These are phyloP conservation scores for Theodoxus fluviatilis DNA, from an alignment of 2,888 invertebrate species.

Conservation along the genomic window DNA sequence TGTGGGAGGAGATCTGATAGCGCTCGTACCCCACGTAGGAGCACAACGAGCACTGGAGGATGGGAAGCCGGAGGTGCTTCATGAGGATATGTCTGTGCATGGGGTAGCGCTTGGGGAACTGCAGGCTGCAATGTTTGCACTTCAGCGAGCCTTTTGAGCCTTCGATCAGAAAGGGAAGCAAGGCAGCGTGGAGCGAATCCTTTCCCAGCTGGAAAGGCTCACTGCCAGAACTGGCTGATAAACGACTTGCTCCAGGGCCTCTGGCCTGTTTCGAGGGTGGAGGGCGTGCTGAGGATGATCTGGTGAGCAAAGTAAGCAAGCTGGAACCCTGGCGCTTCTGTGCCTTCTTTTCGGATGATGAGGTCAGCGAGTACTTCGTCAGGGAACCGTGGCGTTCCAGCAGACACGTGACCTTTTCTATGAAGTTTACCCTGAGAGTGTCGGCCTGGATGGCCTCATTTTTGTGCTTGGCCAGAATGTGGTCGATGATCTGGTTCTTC, in stretches of 20 bases:
- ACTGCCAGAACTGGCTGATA: constrained; percentile 23
- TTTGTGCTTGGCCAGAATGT: constrained; percentile 37
- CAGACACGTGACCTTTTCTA: constrained; percentile 30
- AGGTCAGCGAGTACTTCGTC: too few species aligned
- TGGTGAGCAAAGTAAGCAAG: too few species aligned
- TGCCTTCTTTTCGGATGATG: too few species aligned
- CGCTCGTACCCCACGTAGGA: constrained; percentile 35
- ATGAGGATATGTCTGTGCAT: constrained; percentile 37
- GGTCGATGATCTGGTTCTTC: constrained; percentile 37
- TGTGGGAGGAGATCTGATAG: constrained; percentile 36
- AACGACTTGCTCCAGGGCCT: constrained; percentile 26
- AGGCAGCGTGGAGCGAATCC: constrained; percentile 40
- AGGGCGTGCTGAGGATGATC: too few species aligned
- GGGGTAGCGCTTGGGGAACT: constrained; percentile 37
- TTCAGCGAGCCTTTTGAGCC: constrained; percentile 25
- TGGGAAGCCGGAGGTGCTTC: constrained; percentile 35
- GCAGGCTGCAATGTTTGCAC: constrained; percentile 35
- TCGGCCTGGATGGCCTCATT: constrained; percentile 29
- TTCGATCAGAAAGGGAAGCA: too few species aligned
- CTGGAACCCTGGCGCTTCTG: too few species aligned
- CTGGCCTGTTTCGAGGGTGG: too few species aligned
- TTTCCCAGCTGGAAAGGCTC: constrained; percentile 37
- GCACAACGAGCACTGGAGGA: constrained; percentile 37
- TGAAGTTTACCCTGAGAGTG: constrained; percentile 30
- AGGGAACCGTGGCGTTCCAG: too few species aligned